A percentile compares a stretch with the other conserved stretches of the same genome.
phyloP scores from a whole-genome alignment of 1,140 invertebrate genomes.

The Piezodorus guildinii region DNA sequence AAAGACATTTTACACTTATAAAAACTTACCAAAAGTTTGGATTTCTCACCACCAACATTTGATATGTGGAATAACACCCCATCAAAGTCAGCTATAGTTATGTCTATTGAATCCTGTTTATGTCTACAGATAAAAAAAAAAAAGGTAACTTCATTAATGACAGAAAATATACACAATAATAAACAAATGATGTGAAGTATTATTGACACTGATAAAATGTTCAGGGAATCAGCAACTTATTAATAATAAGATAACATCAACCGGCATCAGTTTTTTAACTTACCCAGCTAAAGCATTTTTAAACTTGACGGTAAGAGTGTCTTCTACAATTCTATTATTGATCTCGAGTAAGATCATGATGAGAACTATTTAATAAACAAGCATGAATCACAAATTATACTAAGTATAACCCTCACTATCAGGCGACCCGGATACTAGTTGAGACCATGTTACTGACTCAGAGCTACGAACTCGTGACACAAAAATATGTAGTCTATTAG shows the following conservation, averaged over 20 bases:
- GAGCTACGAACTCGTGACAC: too few relatives aligned
- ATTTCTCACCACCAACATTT: conserved; percentile 90
- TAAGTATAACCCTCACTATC: not conserved
- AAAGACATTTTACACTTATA: not conserved
- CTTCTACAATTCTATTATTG: conserved; percentile 95
- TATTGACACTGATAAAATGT: not conserved
- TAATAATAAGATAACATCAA: not conserved
- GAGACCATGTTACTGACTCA: not conserved
- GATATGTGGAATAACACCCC: conserved; percentile 97
- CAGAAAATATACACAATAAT: not conserved
- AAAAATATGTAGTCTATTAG: too few relatives aligned
- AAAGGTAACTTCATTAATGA: not conserved
- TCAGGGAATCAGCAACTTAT: not conserved
- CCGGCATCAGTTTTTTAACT: conserved; percentile 35
- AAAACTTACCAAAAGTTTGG: conserved; percentile 81
- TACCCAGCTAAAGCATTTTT: conserved; percentile 89
- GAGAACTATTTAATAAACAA: conserved; percentile 26
- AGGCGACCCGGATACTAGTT: not conserved
- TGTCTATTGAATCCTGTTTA: conserved; percentile 90
- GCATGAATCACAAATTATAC: conserved; percentile 17
- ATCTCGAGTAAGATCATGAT: conserved; percentile 96
- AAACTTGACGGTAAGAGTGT: conserved; percentile 87
- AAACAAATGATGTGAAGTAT: not conserved
- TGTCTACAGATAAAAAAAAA: conserved; percentile 49
- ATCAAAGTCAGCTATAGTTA: conserved; percentile 94